A percentile compares a stretch with the other conserved stretches of the same genome.
phyloP scores from a whole-genome alignment of 2,888 invertebrate species.

The Idaea dimidiata region DNA sequence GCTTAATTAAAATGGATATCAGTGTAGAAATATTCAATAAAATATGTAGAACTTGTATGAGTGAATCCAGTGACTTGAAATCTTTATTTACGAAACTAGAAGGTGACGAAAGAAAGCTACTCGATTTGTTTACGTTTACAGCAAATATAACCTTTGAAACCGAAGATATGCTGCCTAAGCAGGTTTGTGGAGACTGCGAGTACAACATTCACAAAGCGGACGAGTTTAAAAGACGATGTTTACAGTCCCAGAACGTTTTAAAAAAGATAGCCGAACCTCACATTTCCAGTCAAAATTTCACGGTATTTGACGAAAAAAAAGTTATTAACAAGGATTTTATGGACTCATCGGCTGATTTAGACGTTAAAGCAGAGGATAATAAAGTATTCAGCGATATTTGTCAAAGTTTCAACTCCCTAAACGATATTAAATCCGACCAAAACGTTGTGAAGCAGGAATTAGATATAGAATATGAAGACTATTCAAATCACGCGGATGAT shows the following conservation, averaged over 20 bases:
- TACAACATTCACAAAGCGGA: conserved; percentile 50
- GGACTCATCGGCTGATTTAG: conserved; percentile 7
- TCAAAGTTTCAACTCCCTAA: neutral
- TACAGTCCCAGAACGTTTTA: conserved; percentile 53
- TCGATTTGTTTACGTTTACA: conserved; percentile 51
- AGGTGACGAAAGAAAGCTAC: conserved; percentile 42
- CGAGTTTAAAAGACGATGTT: conserved; percentile 59
- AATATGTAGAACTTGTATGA: conserved; percentile 60
- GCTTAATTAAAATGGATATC: conserved; percentile 33
- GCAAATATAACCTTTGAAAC: conserved; percentile 50
- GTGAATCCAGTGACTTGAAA: conserved; percentile 44
- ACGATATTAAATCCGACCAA: conserved; percentile 10
- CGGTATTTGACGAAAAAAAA: conserved; percentile 12
- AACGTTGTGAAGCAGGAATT: conserved; percentile 10
- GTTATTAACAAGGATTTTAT: conserved; percentile 15
- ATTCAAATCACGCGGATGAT: neutral
- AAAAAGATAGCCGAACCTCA: conserved; percentile 37
- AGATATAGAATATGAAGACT: neutral
- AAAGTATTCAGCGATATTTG: neutral
- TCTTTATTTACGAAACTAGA: conserved; percentile 49
- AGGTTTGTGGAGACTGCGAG: conserved; percentile 62
- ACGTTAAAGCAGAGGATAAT: neutral
- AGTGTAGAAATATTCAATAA: conserved; percentile 36
- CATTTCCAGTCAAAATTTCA: conserved; percentile 15
- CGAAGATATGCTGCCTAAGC: conserved; percentile 55